phyloP scores from a whole-genome alignment of 2,113 vertebrate genomes.

The Heptranchias perlo region DNA sequence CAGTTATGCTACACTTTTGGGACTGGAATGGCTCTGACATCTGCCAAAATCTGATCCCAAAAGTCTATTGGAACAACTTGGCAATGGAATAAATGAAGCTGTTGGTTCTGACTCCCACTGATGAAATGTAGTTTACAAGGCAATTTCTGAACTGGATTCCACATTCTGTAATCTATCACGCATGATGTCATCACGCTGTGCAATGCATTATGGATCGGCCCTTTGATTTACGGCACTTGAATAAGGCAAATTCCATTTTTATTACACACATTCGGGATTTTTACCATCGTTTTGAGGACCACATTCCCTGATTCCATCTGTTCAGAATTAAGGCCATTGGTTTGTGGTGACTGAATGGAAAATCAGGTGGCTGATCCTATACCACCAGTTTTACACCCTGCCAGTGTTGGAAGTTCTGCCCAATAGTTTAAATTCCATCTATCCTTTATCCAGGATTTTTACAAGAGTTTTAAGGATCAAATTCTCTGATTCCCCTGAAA shows the following conservation, averaged over 20 bases:
- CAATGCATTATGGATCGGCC: neutral
- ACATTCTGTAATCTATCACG: neutral
- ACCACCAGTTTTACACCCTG: neutral
- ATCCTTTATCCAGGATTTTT: neutral
- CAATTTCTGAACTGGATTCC: neutral
- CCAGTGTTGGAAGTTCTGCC: neutral
- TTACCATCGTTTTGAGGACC: neutral
- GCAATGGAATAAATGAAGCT: slow-evolving; percentile 34
- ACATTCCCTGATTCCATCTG: neutral
- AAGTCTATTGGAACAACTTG: slow-evolving; percentile 23
- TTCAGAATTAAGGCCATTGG: neutral
- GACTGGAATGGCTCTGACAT: neutral
- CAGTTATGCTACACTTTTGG: neutral
- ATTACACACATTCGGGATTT: neutral
- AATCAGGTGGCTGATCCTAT: neutral
- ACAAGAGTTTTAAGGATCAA: neutral
- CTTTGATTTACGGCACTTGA: neutral
- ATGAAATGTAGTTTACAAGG: neutral
- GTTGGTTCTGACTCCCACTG: neutral
- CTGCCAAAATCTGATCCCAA: slow-evolving; percentile 15
- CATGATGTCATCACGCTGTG: slow-evolving; percentile 19
- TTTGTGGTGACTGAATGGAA: slow-evolving; percentile 1
- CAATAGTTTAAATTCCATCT: neutral
- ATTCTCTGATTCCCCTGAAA: neutral
- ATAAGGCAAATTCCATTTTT: neutral